Base-by-base conservation (phyloP, 2,113 vertebrate species). In the Saccopteryx bilineata region DNA sequence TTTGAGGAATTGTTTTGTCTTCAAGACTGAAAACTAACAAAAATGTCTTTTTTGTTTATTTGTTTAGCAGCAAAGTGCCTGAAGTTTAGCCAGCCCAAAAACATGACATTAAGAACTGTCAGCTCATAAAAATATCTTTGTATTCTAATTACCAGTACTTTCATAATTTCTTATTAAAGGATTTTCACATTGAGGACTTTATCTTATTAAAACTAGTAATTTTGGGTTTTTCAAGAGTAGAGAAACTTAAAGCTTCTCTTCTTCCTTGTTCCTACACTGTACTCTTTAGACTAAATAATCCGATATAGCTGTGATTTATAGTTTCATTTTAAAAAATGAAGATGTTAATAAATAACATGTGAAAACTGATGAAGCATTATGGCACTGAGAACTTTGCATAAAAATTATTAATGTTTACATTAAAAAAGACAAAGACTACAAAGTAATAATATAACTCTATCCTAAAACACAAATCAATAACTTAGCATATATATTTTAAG, bases 111-210 rank as follows among this genome's bases (percentile, higher is more conserved):
- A 96, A 1, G 4, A n/a, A 84, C 21, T 95, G 28, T 87, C 58
- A 39, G 15, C 13, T 10, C 7, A 46, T 31, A 76, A 3, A 1
- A 68, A 2, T 31, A 79, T 28, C 33, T 94, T 23, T 63, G 13
- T 82, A 28, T 94, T 97, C 90, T 95, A 92, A 84, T 94, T 74
- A 71, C n/a, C 94, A 78, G 21, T 78, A 31, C 9, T 92, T 94
- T 96, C 33, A 88, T 61, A n/a, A 86, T 96, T 94, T 87, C 84
- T 75, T 91, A 96, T 46, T 33, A 95, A 96, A 84, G 33, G 87
- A 93, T 56, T 95, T 97, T 66, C 83, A 94, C 69, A 76, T 31
- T 89, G 86, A 54, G 75, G 46, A 61, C 58, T 95, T 74, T 56
- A 21, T 74, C 66, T 28, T 93, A 48, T 85, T 0, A 17, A 93